Percentiles rank a stretch among this genome's conserved stretches.
phyloP scores from a whole-genome alignment of 2,113 vertebrate genomes.

The Pimephales promelas region DNA sequence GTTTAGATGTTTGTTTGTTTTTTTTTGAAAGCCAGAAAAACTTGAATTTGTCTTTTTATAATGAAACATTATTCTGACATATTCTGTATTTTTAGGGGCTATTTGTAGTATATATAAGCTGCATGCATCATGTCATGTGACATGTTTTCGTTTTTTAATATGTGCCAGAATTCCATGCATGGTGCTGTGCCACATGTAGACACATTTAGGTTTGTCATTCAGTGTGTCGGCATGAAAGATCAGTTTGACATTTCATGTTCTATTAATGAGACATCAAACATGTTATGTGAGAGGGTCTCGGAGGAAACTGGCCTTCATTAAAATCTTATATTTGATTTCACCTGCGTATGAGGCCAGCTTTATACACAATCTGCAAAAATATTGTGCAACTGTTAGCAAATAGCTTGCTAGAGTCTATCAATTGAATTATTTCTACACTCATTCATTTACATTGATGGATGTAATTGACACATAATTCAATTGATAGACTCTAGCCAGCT shows the following conservation, averaged over 20 bases:
- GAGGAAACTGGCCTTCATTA: conserved; percentile 36
- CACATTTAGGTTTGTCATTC: not conserved
- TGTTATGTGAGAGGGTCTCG: conserved; percentile 5
- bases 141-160: not conserved
- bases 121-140: not conserved
- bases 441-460: too few relatives aligned
- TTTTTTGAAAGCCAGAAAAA: not conserved
- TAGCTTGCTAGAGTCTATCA: too few relatives aligned
- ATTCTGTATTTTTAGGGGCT: not conserved
- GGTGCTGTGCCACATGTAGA: not conserved
- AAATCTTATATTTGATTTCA: conserved; percentile 8
- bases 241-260: conserved; percentile 35
- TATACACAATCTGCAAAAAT: too few relatives aligned
- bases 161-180: not conserved
- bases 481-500: too few relatives aligned
- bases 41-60: not conserved
- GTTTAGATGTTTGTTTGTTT: not conserved
- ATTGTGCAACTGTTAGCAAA: too few relatives aligned
- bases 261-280: conserved; percentile 32
- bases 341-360: not conserved
- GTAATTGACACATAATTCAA: too few relatives aligned
- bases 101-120: not conserved
- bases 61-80: not conserved
- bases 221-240: conserved; percentile 8
- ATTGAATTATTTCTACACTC: too few relatives aligned